A percentile compares a stretch with the other conserved stretches of the same genome.
These are phyloP conservation scores for Phenganax marumi DNA, from an alignment of 92 coral and sea anemone genomes.

Conservation along the genomic window DNA sequence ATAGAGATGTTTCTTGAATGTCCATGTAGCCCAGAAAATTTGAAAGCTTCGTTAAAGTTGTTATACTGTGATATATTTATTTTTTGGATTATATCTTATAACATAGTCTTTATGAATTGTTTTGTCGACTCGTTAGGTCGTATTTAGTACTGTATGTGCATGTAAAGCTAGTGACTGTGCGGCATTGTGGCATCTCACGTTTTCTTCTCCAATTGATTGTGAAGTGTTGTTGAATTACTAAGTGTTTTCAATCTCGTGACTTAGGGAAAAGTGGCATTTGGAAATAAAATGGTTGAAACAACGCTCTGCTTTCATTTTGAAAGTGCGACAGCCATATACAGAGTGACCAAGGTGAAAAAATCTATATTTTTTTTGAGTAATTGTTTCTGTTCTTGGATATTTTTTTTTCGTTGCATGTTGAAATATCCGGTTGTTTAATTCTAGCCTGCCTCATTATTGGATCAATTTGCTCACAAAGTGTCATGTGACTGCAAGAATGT, in stretches of 20 bases:
- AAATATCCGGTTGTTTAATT: neutral
- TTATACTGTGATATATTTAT: too few relatives aligned
- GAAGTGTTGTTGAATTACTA: too few relatives aligned
- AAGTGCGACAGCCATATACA: conserved; percentile 83
- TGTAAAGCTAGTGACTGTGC: too few relatives aligned
- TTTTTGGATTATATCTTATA: too few relatives aligned
- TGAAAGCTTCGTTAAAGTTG: too few relatives aligned
- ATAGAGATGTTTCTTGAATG: too few relatives aligned
- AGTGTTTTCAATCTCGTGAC: neutral
- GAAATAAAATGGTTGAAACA: conserved; percentile 83
- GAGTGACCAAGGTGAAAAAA: conserved; percentile 72
- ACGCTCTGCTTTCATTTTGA: conserved; percentile 89
- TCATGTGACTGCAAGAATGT: conserved; percentile 76
- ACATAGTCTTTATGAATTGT: too few relatives aligned
- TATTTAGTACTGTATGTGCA: too few relatives aligned
- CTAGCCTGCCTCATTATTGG: conserved; percentile 82
- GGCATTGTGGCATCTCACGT: too few relatives aligned
- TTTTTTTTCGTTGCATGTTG: neutral
- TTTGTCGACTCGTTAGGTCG: too few relatives aligned
- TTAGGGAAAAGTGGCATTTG: conserved; percentile 95
- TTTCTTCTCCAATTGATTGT: too few relatives aligned
- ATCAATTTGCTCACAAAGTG: conserved; percentile 86
- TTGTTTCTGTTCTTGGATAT: neutral
- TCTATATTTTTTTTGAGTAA: neutral
- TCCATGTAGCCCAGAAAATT: too few relatives aligned